Base-by-base conservation (phyloP, 1,140 invertebrate genomes). In the Oscheius sp. region DNA sequence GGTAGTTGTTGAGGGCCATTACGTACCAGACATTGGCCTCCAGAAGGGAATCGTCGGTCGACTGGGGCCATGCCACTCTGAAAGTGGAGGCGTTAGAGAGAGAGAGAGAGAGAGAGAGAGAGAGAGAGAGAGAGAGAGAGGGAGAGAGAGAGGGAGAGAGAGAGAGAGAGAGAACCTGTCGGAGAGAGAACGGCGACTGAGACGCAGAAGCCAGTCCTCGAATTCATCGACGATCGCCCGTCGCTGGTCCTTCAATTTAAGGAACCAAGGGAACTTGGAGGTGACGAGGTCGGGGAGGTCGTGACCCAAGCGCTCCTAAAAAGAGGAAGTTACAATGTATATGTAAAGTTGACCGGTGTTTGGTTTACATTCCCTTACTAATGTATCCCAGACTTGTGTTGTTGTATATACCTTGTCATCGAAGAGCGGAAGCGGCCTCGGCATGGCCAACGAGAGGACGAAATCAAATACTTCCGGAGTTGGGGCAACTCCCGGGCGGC, bases 1-100 rank as follows among this genome's bases (percentile, higher is more conserved):
- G 34, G 52, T 70, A 71, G 65, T 32, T 70, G 38, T 31, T 28
- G 10, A 71, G 65, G 34, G 68, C 68, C 65, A 71, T 66, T 20
- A 68, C 68, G 45, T 71, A 71, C 32, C 63, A 71, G 15, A 71
- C 29, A 20, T 31, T 3, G 7, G 68, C 52, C 65, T 34, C 31
- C 68, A 36, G 65, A 13, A 7, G 18, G 18, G 18, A 20, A 4
- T 45, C 68, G n/a, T 66, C 34, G 36, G 28, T 42, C 31, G 7
- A 31, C 20, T 23, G n/a, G 29, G 7, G 31, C 55, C 20, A 66
- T 28, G 7, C 55, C 55, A 7, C 18, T 13, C 36, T 4, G 28
- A 10, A 67, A 28, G 26, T n/a, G n/a, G n/a, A n/a, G n/a, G n/a
- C n/a, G n/a, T n/a, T n/a, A n/a, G n/a, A n/a, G n/a, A n/a, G n/a